phyloP scores from a whole-genome alignment of 2,888 invertebrate species.

The Conops quadrifasciatus region DNA sequence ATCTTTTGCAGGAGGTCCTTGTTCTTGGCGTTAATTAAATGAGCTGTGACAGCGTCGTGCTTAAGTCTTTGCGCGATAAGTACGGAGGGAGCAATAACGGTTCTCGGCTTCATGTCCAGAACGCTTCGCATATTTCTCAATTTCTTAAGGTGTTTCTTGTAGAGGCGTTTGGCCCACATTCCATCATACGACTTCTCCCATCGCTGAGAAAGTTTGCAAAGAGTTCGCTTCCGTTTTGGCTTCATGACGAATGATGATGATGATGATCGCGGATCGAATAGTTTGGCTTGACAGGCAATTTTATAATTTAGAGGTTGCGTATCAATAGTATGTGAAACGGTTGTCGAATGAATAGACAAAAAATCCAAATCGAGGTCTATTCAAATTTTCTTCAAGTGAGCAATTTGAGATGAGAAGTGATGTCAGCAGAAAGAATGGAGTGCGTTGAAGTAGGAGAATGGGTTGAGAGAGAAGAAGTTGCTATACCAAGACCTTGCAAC shows the following conservation, averaged over 20 bases:
- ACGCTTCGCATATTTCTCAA: not conserved
- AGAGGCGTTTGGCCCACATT: not conserved
- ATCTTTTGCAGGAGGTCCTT: not conserved
- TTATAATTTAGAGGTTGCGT: not conserved
- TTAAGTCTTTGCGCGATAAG: not conserved
- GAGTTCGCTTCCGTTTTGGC: no score
- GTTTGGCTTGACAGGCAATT: constrained; percentile 6
- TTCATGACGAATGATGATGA: no score
- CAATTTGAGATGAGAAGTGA: no score
- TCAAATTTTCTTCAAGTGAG: no score
- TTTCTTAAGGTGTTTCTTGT: not conserved
- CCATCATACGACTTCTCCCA: not conserved
- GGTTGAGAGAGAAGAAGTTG: no score
- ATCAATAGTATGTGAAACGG: no score
- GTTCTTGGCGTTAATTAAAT: not conserved
- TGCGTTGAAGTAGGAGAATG: no score
- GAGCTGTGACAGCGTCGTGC: not conserved
- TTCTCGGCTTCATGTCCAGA: constrained; percentile 10
- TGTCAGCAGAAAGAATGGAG: no score
- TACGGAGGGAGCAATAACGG: not conserved
- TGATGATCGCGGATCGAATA: not conserved
- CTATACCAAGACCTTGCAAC: no score
- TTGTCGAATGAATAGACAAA: no score
- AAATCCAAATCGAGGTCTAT: no score
- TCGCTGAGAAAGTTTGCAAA: no score